Evolutionary conservation across 2,888 invertebrate species (phyloP).

Genomic region (Cylloceria caligata): DNA sequence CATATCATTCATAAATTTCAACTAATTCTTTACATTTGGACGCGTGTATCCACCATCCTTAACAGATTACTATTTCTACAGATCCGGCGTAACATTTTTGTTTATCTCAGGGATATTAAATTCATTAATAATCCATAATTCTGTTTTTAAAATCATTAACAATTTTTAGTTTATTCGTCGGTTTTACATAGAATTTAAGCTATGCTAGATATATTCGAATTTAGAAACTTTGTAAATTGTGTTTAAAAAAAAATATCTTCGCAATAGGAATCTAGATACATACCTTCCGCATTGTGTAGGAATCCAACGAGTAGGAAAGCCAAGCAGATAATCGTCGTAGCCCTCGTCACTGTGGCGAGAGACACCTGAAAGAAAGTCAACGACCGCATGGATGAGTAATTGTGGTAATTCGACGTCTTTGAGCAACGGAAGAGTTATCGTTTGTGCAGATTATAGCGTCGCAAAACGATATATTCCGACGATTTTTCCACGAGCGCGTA

Average conservation of each 20-base stretch:
- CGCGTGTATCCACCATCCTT: no score
- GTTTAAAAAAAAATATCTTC: neutral
- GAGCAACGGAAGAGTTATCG: neutral
- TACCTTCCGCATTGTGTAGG: slow-evolving; percentile 81
- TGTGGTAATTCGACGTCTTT: slow-evolving; percentile 32
- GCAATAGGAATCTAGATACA: neutral
- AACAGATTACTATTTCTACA: no score
- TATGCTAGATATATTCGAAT: no score
- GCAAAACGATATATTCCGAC: slow-evolving; percentile 22
- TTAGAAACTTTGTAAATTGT: no score
- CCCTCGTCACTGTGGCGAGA: slow-evolving; percentile 73
- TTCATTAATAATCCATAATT: no score
- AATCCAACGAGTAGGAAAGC: slow-evolving; percentile 76
- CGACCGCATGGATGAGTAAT: slow-evolving; percentile 57
- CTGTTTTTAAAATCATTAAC: no score
- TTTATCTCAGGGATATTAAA: no score
- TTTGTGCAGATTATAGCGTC: neutral
- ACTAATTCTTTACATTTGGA: no score
- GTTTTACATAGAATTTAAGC: no score
- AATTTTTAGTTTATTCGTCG: no score
- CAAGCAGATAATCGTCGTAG: slow-evolving; percentile 77
- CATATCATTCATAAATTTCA: no score
- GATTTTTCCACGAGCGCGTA: slow-evolving; percentile 40
- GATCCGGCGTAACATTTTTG: no score
- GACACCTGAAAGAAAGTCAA: slow-evolving; percentile 77